Base-by-base conservation (phyloP, 2,797 vertebrate genomes). In the Enoplosus armatus region DNA sequence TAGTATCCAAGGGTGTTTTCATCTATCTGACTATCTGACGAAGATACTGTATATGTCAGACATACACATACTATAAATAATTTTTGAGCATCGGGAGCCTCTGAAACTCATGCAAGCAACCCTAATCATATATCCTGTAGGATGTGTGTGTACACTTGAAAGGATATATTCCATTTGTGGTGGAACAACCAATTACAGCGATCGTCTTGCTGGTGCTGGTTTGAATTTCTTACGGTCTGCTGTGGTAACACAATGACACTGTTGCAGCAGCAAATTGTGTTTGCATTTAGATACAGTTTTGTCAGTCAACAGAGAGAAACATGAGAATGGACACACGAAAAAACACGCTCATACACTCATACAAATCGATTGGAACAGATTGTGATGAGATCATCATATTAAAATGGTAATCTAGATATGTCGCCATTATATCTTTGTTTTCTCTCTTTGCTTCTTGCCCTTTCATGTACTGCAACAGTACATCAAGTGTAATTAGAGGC, bases 391-490 rank as follows among this genome's bases (percentile, higher is more conserved):
- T 27, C 29, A 55, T 62, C 82, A 76, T 62, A 85, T 78, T 72
- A 73, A 73, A 61, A 68, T 47, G 60, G 77, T 67, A 87, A 72
- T 73, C 7, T 37, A 73, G 69, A 8, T 63, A 3, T 65, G 7
- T 51, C 47, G 16, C 27, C 29, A n/a, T 39, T 24, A 26, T 41
- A 9, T 50, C 29, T 53, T n/a, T 43, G 7, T 67, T 65, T 37
- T 60, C 45, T 56, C 35, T 54, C 31, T 66, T 29, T 16, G 27
- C 66, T 33, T 68, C 9, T 86, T 96, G 95, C 95, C 86, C 95
- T 96, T 27, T 95, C 95, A 0, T 92, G 92, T 14, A 95, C 96
- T 54, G 45, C 35, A 69, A 66, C 47, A 55, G 24, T 27, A 27
- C 66, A n/a, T 53, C 14, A 37, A 33, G 33, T 80, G 14, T 11